phyloP scores from a whole-genome alignment of 2,888 invertebrate genomes.

The Philaethria dido region DNA sequence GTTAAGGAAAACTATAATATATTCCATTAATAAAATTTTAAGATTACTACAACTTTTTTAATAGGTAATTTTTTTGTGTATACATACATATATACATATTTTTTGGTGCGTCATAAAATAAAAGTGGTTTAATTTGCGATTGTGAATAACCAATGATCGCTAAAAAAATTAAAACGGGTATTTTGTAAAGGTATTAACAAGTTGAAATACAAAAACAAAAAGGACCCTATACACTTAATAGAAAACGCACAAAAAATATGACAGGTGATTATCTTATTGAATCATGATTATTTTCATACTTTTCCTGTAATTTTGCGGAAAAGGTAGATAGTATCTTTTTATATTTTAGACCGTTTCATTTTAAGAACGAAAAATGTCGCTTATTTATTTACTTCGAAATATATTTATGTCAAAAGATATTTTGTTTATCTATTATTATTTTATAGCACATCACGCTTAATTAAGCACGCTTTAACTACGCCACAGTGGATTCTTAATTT shows the following conservation, averaged over 20 bases:
- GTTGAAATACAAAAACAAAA: not conserved
- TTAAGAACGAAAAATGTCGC: no score
- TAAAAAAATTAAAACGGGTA: not conserved
- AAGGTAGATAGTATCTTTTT: no score
- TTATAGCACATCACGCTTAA: no score
- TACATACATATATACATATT: not conserved
- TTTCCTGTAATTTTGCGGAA: no score
- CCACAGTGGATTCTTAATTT: not conserved
- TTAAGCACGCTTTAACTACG: not conserved
- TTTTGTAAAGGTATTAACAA: not conserved
- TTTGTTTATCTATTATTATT: no score
- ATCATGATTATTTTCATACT: no score
- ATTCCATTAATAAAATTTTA: not conserved
- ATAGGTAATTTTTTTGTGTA: no score
- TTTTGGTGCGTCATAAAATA: not conserved
- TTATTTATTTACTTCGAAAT: no score
- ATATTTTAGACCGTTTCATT: no score
- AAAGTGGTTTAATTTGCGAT: conserved; percentile 8
- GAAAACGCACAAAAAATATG: no score
- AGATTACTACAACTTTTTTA: not conserved
- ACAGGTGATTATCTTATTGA: no score
- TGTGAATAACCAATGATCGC: conserved; percentile 4
- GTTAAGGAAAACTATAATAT: not conserved
- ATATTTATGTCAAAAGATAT: no score
- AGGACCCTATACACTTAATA: not conserved